Percentiles rank a stretch among this genome's conserved stretches.
Conservation (phyloP, 2,888 invertebrate species). For the Carpatolechia fugitivella region DNA sequence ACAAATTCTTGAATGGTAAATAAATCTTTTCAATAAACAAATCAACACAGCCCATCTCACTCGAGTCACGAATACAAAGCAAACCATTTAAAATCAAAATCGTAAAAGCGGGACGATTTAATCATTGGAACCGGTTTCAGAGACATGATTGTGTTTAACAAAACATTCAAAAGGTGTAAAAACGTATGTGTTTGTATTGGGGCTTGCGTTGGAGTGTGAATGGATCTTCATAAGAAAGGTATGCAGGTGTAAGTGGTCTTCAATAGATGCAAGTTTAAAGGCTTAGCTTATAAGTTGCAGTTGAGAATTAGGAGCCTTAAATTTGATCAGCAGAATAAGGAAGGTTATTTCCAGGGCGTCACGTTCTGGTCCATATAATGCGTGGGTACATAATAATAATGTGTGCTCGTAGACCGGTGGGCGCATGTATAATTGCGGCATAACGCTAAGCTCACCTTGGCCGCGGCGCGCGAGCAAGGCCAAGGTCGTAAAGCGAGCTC, state of each 20-base stretch:
- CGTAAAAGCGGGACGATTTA: constrained; percentile 28
- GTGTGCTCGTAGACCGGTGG: constrained; percentile 64
- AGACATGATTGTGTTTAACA: constrained; percentile 28
- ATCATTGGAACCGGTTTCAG: constrained; percentile 41
- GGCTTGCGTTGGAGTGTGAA: constrained; percentile 22
- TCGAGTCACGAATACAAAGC: neutral
- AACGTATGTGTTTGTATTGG: constrained; percentile 38
- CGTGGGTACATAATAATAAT: constrained; percentile 6
- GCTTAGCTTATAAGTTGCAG: neutral
- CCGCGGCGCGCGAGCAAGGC: constrained; percentile 72
- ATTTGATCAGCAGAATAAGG: too few species aligned
- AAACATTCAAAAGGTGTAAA: constrained; percentile 46
- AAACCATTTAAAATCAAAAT: constrained; percentile 14
- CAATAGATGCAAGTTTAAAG: neutral
- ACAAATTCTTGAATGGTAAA: too few species aligned
- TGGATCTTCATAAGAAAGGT: neutral
- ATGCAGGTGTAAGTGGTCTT: neutral
- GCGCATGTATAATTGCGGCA: constrained; percentile 71
- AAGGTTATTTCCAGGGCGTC: too few species aligned
- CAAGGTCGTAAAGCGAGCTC: constrained; percentile 53
- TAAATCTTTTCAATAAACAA: too few species aligned
- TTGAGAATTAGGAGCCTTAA: neutral
- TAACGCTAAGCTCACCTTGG: constrained; percentile 67
- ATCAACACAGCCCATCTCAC: too few species aligned
- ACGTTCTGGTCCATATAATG: neutral